Base-by-base conservation (phyloP, 92 coral and sea anemone genomes). In the Scolanthus callimorphus region DNA sequence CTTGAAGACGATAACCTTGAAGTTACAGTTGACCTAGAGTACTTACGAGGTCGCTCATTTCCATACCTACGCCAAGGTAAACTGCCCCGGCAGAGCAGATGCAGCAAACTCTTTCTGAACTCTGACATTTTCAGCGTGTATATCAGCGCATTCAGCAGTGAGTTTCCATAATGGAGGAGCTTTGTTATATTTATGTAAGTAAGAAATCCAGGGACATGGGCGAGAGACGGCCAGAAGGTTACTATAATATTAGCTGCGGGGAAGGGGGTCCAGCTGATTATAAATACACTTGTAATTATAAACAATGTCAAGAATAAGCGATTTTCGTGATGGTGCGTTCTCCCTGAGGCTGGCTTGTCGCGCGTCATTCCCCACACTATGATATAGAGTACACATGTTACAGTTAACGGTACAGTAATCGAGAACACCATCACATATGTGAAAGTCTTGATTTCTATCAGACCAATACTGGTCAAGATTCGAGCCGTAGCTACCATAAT, bases 201-300 rank as follows among this genome's bases (percentile, higher is more conserved):
- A 1, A 39, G 11, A 13, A 59, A 59, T 2, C 65, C 65, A 6
- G 65, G 39, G 39, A 59, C 34, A 2, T 29, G 25, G 21, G 65
- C 50, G 31, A 59, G 49, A 21, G 28, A 24, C 24, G 28, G 28
- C 19, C 41, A 59, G 15, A 59, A 59, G 20, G 65, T 59, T 10
- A 34, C 17, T 1, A 68, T 51, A 24, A 59, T 28, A 31, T 68
- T 68, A 4, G 63, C 63, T 46, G 56, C 29, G 22, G 62, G 74
- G 12, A 68, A 68, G 11, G 74, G 74, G 27, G 63, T 27, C 74
- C 74, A 68, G 17, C 65, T 68, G 31, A 68, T 27, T 17, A 68
- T 46, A 17, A 68, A 68, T 20, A 68, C 41, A 2, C 65, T 19
- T 38, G 74, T 68, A 17, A 68, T 34, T 10, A 68, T 68, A 21